Evolutionary conservation across 2,797 vertebrate species (phyloP), one percentile per base, ranked within the genome.

Genomic region (Acanthopagrus latus): DNA sequence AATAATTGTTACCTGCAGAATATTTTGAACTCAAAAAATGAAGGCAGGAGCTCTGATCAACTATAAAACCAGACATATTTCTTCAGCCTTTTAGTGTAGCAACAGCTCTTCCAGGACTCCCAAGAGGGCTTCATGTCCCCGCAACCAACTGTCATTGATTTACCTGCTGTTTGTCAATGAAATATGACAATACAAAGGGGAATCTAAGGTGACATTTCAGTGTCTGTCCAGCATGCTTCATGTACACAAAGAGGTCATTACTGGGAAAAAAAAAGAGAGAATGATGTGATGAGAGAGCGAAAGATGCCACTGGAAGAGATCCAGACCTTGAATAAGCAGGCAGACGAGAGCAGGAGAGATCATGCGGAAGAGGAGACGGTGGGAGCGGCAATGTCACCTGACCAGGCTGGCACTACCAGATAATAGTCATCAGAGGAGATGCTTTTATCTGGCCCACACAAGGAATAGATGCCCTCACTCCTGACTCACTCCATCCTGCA

Each of bases 321-420:
- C 88, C 87, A 92, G 90, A 90, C 86, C 86, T 90, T 89, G 86
- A 88, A 71, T 81, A 62, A 77, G 80, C 74, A 78, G 73, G 64
- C 82, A 79, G 81, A 82, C 83, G 66, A 59, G 75, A 83, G 67
- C 82, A 85, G 74, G 20, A 58, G 79, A 75, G 63, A 75, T 78
- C 74, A 83, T 74, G 74, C 54, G 33, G 83, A 80, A 68, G 76
- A 82, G 80, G 66, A 89, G 83, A 84, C 63, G 69, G 73, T 50
- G 76, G 55, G 66, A 81, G 83, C 81, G 74, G 63, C 82, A 82
- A 73, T 68, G 86, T 80, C 88, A 91, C 79, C 81, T 76, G 85
- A 89, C 69, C 67, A 55, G 57, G 14, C 81, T 64, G 74, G 54
- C 58, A 70, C 64, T 16, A 67, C 50, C 64, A 70, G 63, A 70